Percentiles rank a stretch among this genome's conserved stretches.
Evolutionary conservation across 2,888 invertebrate species (phyloP).

Genomic region (Ectemnius lituratus): DNA sequence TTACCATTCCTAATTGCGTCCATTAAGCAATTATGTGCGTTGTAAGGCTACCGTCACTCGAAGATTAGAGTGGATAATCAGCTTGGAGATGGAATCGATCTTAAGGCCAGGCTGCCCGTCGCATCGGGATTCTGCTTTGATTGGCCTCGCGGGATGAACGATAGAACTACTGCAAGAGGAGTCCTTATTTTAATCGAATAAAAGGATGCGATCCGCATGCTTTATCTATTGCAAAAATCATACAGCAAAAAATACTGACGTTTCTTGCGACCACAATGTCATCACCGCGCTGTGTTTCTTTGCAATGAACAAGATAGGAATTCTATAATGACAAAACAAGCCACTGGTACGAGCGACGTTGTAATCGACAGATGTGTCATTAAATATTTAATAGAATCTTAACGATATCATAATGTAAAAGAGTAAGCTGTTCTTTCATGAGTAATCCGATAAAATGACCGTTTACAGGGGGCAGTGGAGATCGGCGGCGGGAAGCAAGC

Average conservation of each 20-base stretch:
- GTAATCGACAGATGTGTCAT: too few relatives aligned
- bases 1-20: slow-evolving; percentile 60
- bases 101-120: slow-evolving; percentile 36
- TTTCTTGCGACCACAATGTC: neutral
- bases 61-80: slow-evolving; percentile 33
- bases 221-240: neutral
- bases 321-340: too few relatives aligned
- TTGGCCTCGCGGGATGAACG: slow-evolving; percentile 8
- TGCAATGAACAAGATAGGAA: neutral
- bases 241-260: neutral
- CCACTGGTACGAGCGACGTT: too few relatives aligned
- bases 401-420: neutral
- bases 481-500: slow-evolving; percentile 39
- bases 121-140: slow-evolving; percentile 25
- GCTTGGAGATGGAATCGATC: slow-evolving; percentile 41
- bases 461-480: slow-evolving; percentile 35
- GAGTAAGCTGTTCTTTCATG: slow-evolving; percentile 6
- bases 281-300: neutral
- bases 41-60: slow-evolving; percentile 32
- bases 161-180: neutral
- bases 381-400: too few relatives aligned
- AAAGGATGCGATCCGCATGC: neutral
- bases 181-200: slow-evolving; percentile 11
- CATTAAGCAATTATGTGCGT: slow-evolving; percentile 52
- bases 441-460: slow-evolving; percentile 38